phyloP scores from a whole-genome alignment of 2,797 vertebrate genomes.

The Garrulus glandarius region DNA sequence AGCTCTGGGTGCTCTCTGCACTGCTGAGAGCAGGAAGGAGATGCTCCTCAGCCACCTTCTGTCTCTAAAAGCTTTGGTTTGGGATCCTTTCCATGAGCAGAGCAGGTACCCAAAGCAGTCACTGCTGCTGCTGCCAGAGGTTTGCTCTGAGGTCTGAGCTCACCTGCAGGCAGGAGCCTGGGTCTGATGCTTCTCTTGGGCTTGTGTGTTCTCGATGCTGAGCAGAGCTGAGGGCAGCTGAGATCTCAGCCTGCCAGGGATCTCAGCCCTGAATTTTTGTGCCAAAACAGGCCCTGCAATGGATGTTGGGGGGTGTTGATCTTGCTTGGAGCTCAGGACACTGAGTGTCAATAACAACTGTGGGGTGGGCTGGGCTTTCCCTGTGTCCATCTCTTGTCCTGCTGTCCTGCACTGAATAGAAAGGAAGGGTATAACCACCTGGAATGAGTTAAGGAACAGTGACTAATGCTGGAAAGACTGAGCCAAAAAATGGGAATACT shows the following conservation, averaged over 20 bases:
- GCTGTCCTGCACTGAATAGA: background rate
- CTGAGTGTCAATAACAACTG: fast-evolving
- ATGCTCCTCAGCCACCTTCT: background rate
- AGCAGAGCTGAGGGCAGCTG: background rate
- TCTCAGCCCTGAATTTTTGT: background rate
- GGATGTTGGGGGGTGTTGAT: background rate
- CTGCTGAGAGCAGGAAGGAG: background rate
- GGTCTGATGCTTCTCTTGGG: background rate
- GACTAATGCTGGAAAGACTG: background rate
- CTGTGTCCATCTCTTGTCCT: background rate
- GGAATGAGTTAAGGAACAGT: background rate
- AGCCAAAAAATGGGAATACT: background rate
- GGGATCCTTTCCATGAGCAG: background rate
- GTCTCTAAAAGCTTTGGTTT: background rate
- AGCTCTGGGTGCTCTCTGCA: background rate
- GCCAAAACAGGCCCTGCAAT: background rate
- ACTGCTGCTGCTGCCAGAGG: background rate
- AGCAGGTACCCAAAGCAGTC: background rate
- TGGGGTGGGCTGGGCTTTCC: background rate
- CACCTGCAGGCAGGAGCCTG: background rate
- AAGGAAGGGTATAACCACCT: background rate
- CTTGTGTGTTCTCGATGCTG: background rate
- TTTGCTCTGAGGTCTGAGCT: background rate
- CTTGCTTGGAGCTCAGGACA: background rate
- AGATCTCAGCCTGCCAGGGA: background rate